Conservation (phyloP, 2,888 invertebrate species). For the Eilema depressum region DNA sequence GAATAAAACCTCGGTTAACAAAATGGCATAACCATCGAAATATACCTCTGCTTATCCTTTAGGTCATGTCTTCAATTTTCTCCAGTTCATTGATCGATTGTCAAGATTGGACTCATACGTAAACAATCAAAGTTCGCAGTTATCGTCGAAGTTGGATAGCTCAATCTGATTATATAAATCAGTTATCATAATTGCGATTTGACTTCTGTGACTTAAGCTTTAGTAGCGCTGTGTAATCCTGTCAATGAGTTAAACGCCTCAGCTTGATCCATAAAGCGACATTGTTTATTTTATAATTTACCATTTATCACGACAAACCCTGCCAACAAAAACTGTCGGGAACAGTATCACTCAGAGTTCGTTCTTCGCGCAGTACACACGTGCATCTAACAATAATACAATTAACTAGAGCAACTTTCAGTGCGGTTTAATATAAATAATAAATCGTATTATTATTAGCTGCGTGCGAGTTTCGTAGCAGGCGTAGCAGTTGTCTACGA, state of each 20-base stretch:
- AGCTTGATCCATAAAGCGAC: constrained; percentile 54
- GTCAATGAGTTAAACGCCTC: constrained; percentile 40
- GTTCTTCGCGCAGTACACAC: constrained; percentile 69
- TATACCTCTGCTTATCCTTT: not conserved
- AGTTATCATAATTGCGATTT: not conserved
- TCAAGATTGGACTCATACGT: not conserved
- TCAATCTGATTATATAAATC: not conserved
- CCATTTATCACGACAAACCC: constrained; percentile 63
- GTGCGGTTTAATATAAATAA: constrained; percentile 61
- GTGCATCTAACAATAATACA: constrained; percentile 57
- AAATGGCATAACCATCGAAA: not conserved
- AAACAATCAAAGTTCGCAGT: not conserved
- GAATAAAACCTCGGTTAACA: not conserved
- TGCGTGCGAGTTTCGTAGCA: constrained; percentile 68
- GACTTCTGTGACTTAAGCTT: not conserved
- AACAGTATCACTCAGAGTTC: constrained; percentile 67
- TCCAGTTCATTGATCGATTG: not conserved
- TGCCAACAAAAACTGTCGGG: constrained; percentile 62
- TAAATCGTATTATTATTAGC: constrained; percentile 63
- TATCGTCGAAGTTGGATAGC: not conserved
- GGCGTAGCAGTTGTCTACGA: constrained; percentile 73
- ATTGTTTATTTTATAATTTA: constrained; percentile 69
- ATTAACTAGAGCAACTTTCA: constrained; percentile 48
- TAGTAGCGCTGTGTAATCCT: constrained; percentile 37
- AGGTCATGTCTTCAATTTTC: not conserved